Evolutionary conservation across 2,888 invertebrate genomes (phyloP).

Genomic region (Cylloceria caligata): DNA sequence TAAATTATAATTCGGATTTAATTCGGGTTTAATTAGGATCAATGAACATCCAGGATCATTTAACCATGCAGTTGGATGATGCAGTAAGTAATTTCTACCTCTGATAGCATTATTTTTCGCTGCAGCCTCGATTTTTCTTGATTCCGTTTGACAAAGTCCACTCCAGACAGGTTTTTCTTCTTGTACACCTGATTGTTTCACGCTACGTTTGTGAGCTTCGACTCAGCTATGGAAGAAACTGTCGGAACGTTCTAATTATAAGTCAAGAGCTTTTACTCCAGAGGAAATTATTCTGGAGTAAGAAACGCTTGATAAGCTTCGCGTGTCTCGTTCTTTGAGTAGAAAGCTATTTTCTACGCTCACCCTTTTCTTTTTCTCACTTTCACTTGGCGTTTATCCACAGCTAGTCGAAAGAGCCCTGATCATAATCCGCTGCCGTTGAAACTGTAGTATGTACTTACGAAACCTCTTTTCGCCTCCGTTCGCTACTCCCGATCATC

Average conservation of each 20-base stretch:
- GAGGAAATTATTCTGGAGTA: not conserved
- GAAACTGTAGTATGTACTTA: not conserved
- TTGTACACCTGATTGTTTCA: not conserved
- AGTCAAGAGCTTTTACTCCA: not conserved
- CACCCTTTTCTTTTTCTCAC: not conserved
- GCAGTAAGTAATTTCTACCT: too few relatives aligned
- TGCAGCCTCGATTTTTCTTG: not conserved
- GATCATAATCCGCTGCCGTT: constrained; percentile 7
- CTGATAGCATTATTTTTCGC: not conserved
- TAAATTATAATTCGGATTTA: too few relatives aligned
- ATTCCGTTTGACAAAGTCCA: not conserved
- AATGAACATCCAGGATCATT: too few relatives aligned
- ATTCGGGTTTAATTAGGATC: too few relatives aligned
- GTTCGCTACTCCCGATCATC: not conserved
- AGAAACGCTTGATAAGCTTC: not conserved
- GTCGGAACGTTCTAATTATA: not conserved
- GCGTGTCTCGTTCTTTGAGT: not conserved
- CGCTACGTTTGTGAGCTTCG: not conserved
- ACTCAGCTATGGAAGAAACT: not conserved
- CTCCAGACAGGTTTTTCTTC: not conserved
- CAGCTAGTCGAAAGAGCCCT: not conserved
- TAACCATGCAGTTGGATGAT: too few relatives aligned
- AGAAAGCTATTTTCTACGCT: not conserved
- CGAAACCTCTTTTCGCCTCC: not conserved
- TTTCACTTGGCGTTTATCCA: not conserved